Conservation (phyloP, 2,797 vertebrate species). For the Micromesistius poutassou region DNA sequence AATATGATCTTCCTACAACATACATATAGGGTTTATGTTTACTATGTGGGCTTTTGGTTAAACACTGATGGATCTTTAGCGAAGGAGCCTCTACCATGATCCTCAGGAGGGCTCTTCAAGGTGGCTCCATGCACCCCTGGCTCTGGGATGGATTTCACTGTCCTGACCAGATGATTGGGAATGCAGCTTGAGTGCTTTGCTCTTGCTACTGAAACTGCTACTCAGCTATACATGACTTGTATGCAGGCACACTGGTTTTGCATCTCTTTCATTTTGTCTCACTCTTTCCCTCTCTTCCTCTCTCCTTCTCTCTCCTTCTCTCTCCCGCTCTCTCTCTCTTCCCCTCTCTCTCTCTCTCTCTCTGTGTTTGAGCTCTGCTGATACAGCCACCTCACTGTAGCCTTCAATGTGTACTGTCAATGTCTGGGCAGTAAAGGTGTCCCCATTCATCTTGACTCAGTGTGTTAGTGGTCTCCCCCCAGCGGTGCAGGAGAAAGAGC, state of each 20-base stretch:
- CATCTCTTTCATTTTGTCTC: too few species aligned
- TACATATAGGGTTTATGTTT: not conserved
- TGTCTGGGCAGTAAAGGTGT: not conserved
- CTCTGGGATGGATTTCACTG: not conserved
- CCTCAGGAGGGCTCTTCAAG: not conserved
- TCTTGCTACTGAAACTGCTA: not conserved
- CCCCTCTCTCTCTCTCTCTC: too few species aligned
- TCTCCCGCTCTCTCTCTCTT: too few species aligned
- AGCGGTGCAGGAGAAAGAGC: constrained; percentile 34
- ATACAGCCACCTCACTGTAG: constrained; percentile 39
- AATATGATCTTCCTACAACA: not conserved
- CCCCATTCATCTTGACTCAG: not conserved
- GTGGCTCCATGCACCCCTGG: not conserved
- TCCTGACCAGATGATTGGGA: not conserved
- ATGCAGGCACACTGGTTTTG: not conserved
- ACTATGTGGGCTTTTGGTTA: not conserved
- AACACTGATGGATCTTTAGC: not conserved
- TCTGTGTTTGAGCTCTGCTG: constrained; percentile 25
- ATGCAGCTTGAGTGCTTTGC: not conserved
- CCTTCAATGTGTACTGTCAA: constrained; percentile 50
- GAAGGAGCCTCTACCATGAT: not conserved
- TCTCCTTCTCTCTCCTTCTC: too few species aligned
- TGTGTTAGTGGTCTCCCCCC: not conserved
- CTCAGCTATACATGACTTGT: not conserved
- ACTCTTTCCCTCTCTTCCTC: too few species aligned